These are phyloP conservation scores for Geophilus truncorum DNA, from an alignment of 2,888 invertebrate genomes.

Conservation along the genomic window DNA sequence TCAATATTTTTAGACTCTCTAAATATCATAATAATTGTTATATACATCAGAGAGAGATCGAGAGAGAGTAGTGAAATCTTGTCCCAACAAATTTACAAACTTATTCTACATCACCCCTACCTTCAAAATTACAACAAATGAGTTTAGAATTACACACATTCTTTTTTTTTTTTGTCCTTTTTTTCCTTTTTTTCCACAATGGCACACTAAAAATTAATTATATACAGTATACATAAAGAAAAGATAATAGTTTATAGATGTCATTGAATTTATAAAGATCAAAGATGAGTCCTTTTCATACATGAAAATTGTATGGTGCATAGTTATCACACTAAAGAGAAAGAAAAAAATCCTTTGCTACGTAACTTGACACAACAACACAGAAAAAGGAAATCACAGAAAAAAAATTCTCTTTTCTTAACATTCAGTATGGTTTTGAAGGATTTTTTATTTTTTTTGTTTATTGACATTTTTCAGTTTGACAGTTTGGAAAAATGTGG, in stretches of 20 bases:
- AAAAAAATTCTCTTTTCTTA: background rate
- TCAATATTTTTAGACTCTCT: background rate
- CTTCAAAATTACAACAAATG: conserved; percentile 11
- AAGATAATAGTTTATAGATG: conserved; percentile 3
- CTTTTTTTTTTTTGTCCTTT: too few relatives aligned
- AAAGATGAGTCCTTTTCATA: conserved; percentile 15
- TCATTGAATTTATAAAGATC: conserved; percentile 11
- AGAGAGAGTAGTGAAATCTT: conserved; percentile 18
- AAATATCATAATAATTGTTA: background rate
- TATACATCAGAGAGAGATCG: conserved; percentile 14
- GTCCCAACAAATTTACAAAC: conserved; percentile 7
- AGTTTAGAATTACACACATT: conserved; percentile 14
- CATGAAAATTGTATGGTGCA: conserved; percentile 9
- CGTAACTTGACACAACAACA: background rate
- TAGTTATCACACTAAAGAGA: conserved; percentile 24
- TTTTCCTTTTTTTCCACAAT: background rate
- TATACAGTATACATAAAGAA: conserved; percentile 8
- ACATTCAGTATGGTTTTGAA: conserved; percentile 3
- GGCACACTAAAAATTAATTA: conserved; percentile 13
- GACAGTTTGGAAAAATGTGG: background rate
- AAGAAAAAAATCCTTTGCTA: conserved; percentile 6
- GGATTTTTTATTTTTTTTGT: too few relatives aligned
- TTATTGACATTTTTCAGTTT: background rate
- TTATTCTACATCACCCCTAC: conserved; percentile 21
- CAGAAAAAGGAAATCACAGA: background rate